phyloP scores from a whole-genome alignment of 2,113 vertebrate species.

The Platanista minor region DNA sequence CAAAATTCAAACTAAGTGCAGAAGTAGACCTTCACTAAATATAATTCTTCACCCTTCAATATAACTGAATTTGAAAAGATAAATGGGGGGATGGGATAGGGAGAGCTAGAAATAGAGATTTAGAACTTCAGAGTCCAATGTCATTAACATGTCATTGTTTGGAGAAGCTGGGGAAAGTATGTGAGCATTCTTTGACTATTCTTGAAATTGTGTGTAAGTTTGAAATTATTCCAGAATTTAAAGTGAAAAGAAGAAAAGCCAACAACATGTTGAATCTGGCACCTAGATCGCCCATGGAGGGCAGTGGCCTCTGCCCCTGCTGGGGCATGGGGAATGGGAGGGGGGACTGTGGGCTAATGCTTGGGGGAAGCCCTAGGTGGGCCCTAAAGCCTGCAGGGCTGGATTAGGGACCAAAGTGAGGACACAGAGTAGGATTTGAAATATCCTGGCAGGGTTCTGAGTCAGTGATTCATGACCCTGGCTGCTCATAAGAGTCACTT shows the following conservation, averaged over 20 bases:
- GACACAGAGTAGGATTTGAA: background rate
- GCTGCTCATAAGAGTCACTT: background rate
- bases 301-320: background rate
- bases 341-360: background rate
- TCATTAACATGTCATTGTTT: background rate
- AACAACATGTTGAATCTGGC: background rate
- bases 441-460: background rate
- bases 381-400: background rate
- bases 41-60: background rate
- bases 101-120: background rate
- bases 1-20: background rate
- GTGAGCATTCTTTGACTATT: background rate
- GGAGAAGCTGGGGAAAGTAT: background rate
- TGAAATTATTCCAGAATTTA: background rate
- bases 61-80: background rate
- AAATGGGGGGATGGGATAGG: background rate
- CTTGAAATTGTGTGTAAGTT: background rate
- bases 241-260: background rate
- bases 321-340: no score
- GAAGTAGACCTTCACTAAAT: background rate
- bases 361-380: background rate
- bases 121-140: background rate
- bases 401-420: background rate
- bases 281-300: background rate
- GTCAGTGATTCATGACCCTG: background rate